Evolutionary conservation across 2,888 invertebrate genomes (phyloP), one percentile per base, ranked within the genome.

Genomic region (Chymomyza procnemis): DNA sequence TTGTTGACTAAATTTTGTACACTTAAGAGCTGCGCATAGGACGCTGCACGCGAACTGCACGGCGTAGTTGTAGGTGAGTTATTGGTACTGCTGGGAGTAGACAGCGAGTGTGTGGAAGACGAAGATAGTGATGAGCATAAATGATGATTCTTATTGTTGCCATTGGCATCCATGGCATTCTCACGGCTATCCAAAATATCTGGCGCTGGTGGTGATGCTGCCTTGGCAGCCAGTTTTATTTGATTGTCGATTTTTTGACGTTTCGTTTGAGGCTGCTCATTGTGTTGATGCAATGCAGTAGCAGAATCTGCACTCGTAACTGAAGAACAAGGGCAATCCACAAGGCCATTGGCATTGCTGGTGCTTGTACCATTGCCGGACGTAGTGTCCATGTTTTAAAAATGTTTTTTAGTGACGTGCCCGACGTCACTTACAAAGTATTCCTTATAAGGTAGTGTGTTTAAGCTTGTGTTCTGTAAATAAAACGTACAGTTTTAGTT

Each of bases 181-280:
- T 76, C 57, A 4, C 66, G 72, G 6, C 75, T 72, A 47, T 87
- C 79, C 26, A 81, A 71, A 62, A 89, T 80, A 65, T 89, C 89
- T 0, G 88, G 86, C 3, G 78, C 66, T n/a, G 61, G 57, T 34
- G 68, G 61, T 48, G 63, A 16, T 1, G 64, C 60, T 22, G 69
- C 52, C 12, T 79, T 73, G 34, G 64, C 65, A 8, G 60, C 69
- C n/a, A 78, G 69, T 57, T 79, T 81, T 22, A 86, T 71, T 67
- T 82, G 87, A 46, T 82, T 88, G 68, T 94, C 94, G 79, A 95
- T 94, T 88, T 95, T 93, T 89, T 95, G 94, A 89, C 96, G 95
- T 92, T 96, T 96, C 90, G 95, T 96, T 83, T 95, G 94, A 78
- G 96, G 96, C 92, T 96, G 96, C 91, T 96, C 95, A 80, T 94